Evolutionary conservation across 2,797 vertebrate genomes (phyloP).

Genomic region (Amphiprion clarkii): DNA sequence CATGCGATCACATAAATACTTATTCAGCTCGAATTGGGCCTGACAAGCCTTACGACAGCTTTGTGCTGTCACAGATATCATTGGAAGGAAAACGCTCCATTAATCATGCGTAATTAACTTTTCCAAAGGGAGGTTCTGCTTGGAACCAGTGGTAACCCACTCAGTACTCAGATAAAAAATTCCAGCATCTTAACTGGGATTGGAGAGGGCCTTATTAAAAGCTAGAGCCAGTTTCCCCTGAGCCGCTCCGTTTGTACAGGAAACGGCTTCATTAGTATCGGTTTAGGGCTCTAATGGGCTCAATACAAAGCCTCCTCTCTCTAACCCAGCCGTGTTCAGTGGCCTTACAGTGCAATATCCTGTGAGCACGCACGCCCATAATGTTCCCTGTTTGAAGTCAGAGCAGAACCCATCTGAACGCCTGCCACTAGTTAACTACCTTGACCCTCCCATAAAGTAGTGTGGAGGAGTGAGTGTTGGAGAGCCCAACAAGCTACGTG

Average conservation of each 20-base stretch:
- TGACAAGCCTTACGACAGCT: conserved; percentile 98
- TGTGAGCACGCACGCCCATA: conserved; percentile 76
- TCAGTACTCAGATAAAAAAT: conserved; percentile 82
- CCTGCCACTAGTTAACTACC: conserved; percentile 81
- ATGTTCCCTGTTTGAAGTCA: conserved; percentile 83
- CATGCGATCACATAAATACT: conserved; percentile 99
- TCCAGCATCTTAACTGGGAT: conserved; percentile 89
- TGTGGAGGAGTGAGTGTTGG: conserved; percentile 66
- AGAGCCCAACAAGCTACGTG: conserved; percentile 69
- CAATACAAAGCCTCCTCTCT: conserved; percentile 84
- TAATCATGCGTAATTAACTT: conserved; percentile 99
- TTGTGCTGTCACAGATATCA: conserved; percentile 99
- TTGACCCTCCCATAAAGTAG: conserved; percentile 77
- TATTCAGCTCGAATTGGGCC: conserved; percentile 99
- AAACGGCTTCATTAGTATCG: conserved; percentile 87
- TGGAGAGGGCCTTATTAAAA: conserved; percentile 88
- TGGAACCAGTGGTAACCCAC: conserved; percentile 82
- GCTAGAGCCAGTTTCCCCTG: conserved; percentile 83
- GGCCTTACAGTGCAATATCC: conserved; percentile 84
- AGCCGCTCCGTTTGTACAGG: conserved; percentile 85
- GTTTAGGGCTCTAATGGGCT: conserved; percentile 85
- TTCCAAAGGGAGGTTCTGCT: conserved; percentile 89
- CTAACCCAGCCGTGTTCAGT: conserved; percentile 74
- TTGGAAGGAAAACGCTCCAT: conserved; percentile 98
- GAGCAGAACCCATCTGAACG: conserved; percentile 77